Base-by-base conservation (phyloP, 1,140 invertebrate genomes). In the Ganaspis sp. region DNA sequence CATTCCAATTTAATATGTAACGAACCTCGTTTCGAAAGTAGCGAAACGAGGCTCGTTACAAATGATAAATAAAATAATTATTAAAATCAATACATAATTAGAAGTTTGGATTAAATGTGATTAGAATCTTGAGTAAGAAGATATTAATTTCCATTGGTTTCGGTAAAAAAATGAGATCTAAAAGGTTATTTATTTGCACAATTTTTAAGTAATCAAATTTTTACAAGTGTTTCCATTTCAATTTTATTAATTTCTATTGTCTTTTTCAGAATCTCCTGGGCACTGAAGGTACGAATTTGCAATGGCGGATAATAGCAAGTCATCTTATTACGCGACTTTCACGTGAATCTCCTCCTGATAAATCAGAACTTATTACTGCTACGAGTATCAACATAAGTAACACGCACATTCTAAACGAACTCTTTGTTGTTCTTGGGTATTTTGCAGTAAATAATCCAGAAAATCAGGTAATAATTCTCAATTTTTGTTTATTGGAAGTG, bases 281-380 rank as follows among this genome's bases (percentile, higher is more conserved):
- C 21, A 94, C 95, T 77, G 97, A 98, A 92, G 96, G 96, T 0
- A 94, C 96, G 49, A 96, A 95, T 19, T 90, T 98, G 15, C 96
- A 98, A 88, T 95, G 97, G 89, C 94, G 97, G n/a, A 95, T 98
- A 87, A 96, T 98, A 83, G 93, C 96, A 72, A 96, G 94, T 84
- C 95, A 97, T 89, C 92, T 98, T 78, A 93, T 98, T 69, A 87
- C 84, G 17, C 87, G 88, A 74, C 95, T 96, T 93, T 96, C 95
- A 82, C 96, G 95, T 85, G 93, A 93, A 42, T 92, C 93, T 69
- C 92, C 84, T 82, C 84, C 86, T 86, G 90, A 88, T 83, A 87
- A 83, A 83, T 85, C 82, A 74, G 87, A 88, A 80, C 80, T 76
- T 84, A 86, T 79, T 79, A 72, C 82, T 26, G 54, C 73, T 29